Base-by-base conservation (phyloP, 2,113 vertebrate species). In the Crotalus helleri region DNA sequence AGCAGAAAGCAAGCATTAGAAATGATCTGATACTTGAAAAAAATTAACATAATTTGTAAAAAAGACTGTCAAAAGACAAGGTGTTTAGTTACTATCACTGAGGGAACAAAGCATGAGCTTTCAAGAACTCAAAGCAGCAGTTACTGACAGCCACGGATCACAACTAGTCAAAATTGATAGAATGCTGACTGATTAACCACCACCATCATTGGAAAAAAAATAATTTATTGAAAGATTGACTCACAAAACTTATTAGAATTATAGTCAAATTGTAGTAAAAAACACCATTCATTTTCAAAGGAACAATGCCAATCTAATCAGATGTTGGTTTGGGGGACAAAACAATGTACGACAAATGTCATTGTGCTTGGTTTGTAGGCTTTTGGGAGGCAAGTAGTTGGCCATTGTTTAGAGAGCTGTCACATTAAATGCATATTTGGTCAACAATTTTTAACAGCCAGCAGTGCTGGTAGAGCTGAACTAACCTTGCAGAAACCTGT, bases 401-500 rank as follows among this genome's bases (percentile, higher is more conserved):
- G 85, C 13, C 19, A 2, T 3, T 81, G 19, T 85, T 51, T 54
- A 91, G 13, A 85, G 10, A 33, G 13, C 44, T 19, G 8, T 53
- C 10, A 2, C 29, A 74, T 15, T 51, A 87, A 49, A 19, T 61
- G 11, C n/a, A 92, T 21, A 53, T 88, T 92, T 81, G 3, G 13
- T 39, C 74, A 81, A 7, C 6, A 81, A 21, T 64, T 90, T 61
- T 58, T 85, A 51, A n/a, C 10, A 54, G n/a, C 74, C 88, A 93
- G 55, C 4, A n/a, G 61, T 33, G 54, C 49, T 90, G 55, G 69
- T 88, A 90, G 54, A 58, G 24, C 61, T 49, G 93, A 90, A 6
- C n/a, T 95, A 95, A 44, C 91, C 91, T 94, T 94, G 89, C 94
- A 96, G 93, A 92, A 91, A 94, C 93, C 97, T 97, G 97, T 74